A percentile compares a stretch with the other conserved stretches of the same genome.
Evolutionary conservation across 2,888 invertebrate genomes (phyloP).

Genomic region (Leucoptera coffeella): DNA sequence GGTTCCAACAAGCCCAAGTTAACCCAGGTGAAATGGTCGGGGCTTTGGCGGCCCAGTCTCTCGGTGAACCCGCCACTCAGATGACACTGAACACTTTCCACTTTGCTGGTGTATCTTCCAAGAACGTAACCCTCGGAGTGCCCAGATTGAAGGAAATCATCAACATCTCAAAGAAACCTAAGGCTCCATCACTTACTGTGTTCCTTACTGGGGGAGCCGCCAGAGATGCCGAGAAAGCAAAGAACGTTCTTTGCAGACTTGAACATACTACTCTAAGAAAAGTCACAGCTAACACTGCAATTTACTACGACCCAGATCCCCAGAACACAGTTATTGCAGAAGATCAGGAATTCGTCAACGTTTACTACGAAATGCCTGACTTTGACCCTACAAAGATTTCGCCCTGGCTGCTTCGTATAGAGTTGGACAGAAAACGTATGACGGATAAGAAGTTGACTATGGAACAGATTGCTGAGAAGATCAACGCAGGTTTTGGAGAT

Average conservation of each 20-base stretch:
- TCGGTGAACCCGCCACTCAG: conserved; percentile 99
- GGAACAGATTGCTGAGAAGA: conserved; percentile 99
- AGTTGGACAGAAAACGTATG: conserved; percentile 97
- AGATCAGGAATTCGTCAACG: conserved; percentile 99
- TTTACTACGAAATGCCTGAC: conserved; percentile 99
- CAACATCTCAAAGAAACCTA: conserved; percentile 98
- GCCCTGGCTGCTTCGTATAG: conserved; percentile 96
- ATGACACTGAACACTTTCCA: conserved; percentile 99
- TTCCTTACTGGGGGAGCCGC: conserved; percentile 97
- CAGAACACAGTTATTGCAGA: conserved; percentile 97
- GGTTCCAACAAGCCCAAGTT: conserved; percentile 96
- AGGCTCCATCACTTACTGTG: conserved; percentile 97
- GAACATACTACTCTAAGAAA: conserved; percentile 98
- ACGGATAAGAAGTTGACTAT: conserved; percentile 98
- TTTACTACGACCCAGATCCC: conserved; percentile 99
- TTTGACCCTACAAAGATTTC: conserved; percentile 97
- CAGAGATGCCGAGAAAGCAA: conserved; percentile 97
- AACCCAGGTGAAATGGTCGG: conserved; percentile 99
- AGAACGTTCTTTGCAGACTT: conserved; percentile 94
- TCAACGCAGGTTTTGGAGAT: conserved; percentile 97
- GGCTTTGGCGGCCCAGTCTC: conserved; percentile 95
- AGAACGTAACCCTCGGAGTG: conserved; percentile 99
- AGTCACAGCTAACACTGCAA: conserved; percentile 97
- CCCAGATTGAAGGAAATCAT: conserved; percentile 96
- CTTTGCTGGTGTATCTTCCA: conserved; percentile 99